phyloP scores from a whole-genome alignment of 2,113 vertebrate species.

The Rhodinocichla rosea region DNA sequence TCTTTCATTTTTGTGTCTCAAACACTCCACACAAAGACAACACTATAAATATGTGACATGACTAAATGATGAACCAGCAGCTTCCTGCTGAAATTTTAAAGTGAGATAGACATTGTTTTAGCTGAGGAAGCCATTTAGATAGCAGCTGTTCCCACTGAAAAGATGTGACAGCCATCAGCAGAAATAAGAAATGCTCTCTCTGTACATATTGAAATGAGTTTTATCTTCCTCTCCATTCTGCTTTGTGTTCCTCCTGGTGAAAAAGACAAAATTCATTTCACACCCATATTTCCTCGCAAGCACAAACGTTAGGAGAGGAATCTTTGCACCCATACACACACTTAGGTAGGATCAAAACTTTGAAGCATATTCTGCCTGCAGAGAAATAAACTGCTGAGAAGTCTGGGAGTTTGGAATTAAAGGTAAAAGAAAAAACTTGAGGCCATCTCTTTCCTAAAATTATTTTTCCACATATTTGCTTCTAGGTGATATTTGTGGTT shows the following conservation, averaged over 20 bases:
- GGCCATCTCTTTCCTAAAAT: background rate
- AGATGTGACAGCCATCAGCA: conserved; percentile 65
- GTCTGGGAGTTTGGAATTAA: background rate
- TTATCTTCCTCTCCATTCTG: conserved; percentile 33
- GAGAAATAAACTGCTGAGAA: background rate
- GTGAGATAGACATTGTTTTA: conserved; percentile 63
- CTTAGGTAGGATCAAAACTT: background rate
- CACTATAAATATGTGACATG: conserved; percentile 73
- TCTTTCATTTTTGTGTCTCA: conserved; percentile 68
- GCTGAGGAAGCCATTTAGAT: conserved; percentile 70
- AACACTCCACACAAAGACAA: conserved; percentile 68
- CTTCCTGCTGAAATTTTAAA: conserved; percentile 73
- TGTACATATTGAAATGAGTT: conserved; percentile 61
- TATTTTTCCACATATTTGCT: background rate
- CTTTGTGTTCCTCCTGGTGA: background rate
- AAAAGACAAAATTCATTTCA: conserved; percentile 31
- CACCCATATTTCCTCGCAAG: background rate
- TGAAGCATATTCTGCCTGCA: background rate
- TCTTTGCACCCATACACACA: background rate
- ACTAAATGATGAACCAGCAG: conserved; percentile 69
- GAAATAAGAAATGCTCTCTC: conserved; percentile 48
- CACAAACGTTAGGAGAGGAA: background rate
- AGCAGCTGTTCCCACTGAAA: conserved; percentile 72
- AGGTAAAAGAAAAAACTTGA: background rate
- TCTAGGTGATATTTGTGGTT: background rate